A percentile compares a stretch with the other conserved stretches of the same genome.
Conservation (phyloP, 2,797 vertebrate species). For the Craterocephalus amniculus region DNA sequence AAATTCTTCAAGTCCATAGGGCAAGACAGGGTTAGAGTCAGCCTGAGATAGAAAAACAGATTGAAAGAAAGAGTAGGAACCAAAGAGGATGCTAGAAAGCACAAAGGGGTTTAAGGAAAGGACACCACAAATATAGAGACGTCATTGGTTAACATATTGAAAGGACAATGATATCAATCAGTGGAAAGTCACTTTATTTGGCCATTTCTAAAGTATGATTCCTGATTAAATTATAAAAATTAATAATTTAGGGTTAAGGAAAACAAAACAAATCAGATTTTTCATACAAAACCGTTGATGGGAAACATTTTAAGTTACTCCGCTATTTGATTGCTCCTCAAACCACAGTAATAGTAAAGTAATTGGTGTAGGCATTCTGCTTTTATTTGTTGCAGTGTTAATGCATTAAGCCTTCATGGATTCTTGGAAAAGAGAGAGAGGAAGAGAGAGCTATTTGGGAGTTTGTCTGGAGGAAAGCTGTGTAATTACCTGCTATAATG, state of each 20-base stretch:
- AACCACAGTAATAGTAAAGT: slow-evolving; percentile 59
- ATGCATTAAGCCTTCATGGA: slow-evolving; percentile 69
- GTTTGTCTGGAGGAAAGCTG: slow-evolving; percentile 69
- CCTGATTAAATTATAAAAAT: not conserved
- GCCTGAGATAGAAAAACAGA: slow-evolving; percentile 80
- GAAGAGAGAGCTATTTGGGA: slow-evolving; percentile 60
- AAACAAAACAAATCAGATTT: slow-evolving; percentile 6
- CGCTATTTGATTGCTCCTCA: slow-evolving; percentile 44
- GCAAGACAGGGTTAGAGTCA: slow-evolving; percentile 93
- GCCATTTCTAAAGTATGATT: slow-evolving; percentile 17
- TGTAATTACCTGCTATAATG: slow-evolving; percentile 81
- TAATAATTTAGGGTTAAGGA: slow-evolving; percentile 23
- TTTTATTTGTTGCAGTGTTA: slow-evolving; percentile 71
- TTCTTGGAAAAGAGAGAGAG: slow-evolving; percentile 46
- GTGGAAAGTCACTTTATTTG: slow-evolving; percentile 6
- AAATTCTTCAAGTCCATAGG: slow-evolving; percentile 98
- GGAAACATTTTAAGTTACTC: slow-evolving; percentile 45
- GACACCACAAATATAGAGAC: slow-evolving; percentile 34
- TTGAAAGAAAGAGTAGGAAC: slow-evolving; percentile 55
- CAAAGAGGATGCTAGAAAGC: slow-evolving; percentile 42
- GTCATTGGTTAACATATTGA: slow-evolving; percentile 24
- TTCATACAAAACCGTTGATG: slow-evolving; percentile 26
- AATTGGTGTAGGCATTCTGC: slow-evolving; percentile 62
- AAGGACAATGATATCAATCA: slow-evolving; percentile 34
- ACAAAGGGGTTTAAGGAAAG: slow-evolving; percentile 42